A percentile compares a stretch with the other conserved stretches of the same genome.
Evolutionary conservation across 2,113 vertebrate species (phyloP).

Genomic region (Acanthochromis polyacanthus): DNA sequence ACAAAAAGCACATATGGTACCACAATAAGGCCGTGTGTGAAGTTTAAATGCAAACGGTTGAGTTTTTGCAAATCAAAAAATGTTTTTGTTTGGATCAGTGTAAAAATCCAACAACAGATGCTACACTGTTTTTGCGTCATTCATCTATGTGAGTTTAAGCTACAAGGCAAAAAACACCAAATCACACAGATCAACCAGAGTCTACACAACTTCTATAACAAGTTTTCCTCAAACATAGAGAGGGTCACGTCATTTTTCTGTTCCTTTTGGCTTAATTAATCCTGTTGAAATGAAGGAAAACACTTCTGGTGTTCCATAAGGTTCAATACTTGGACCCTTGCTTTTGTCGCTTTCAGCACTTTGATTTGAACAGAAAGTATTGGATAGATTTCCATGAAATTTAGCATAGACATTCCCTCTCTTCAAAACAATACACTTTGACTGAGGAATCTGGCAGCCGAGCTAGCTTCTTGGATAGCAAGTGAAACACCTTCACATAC

Average conservation of each 20-base stretch:
- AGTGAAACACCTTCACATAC: no score
- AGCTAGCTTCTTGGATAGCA: no score
- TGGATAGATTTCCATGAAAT: neutral
- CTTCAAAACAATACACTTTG: neutral
- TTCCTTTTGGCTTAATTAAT: neutral
- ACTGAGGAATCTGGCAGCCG: no score
- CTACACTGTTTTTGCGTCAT: no score
- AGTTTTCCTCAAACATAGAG: neutral
- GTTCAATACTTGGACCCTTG: neutral
- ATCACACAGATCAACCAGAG: neutral
- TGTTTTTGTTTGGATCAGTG: no score
- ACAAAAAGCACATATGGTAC: neutral
- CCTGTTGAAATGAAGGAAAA: neutral
- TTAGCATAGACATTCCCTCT: neutral
- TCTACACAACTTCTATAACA: neutral
- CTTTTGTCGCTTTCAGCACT: neutral
- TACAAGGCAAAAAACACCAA: neutral
- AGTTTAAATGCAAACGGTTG: no score
- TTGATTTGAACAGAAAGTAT: neutral
- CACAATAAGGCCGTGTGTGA: neutral
- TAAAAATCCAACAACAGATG: no score
- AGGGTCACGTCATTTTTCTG: fast-evolving
- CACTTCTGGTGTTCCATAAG: slow-evolving; percentile 19
- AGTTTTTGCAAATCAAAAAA: no score
- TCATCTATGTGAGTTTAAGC: neutral